Percentiles rank a stretch among this genome's conserved stretches.
These are phyloP conservation scores for Beaufortia kweichowensis DNA, from an alignment of 2,113 vertebrate species.

Conservation along the genomic window DNA sequence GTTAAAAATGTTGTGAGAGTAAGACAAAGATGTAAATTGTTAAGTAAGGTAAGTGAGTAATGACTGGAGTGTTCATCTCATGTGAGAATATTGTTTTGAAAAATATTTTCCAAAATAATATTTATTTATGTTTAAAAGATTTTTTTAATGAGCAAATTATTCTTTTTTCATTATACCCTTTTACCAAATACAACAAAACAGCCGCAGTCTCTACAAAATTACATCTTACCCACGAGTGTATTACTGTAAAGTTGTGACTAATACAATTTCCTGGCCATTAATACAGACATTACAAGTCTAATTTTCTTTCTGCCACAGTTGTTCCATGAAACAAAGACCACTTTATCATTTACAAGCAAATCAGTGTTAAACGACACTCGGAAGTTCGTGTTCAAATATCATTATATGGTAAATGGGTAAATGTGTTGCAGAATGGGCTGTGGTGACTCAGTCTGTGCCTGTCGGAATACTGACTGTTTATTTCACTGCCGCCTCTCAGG, in stretches of 20 bases:
- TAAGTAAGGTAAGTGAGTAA: too few relatives aligned
- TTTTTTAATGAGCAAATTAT: too few relatives aligned
- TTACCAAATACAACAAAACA: neutral
- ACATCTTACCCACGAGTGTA: neutral
- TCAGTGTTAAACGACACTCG: neutral
- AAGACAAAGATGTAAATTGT: too few relatives aligned
- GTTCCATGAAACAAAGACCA: neutral
- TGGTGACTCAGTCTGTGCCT: slow-evolving; percentile 33
- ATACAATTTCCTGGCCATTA: neutral
- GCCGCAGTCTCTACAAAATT: neutral
- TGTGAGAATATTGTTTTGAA: too few relatives aligned
- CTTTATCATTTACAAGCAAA: neutral
- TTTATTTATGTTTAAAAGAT: too few relatives aligned
- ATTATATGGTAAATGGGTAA: slow-evolving; percentile 8
- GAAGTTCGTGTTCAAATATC: neutral
- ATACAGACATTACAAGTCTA: neutral
- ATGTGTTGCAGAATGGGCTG: neutral
- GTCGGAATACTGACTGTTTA: slow-evolving; percentile 17
- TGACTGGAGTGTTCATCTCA: too few relatives aligned
- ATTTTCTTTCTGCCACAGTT: neutral
- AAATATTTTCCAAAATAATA: too few relatives aligned
- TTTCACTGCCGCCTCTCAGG: slow-evolving; percentile 33
- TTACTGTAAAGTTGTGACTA: neutral
- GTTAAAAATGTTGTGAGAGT: too few relatives aligned
- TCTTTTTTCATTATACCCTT: too few relatives aligned